Evolutionary conservation across 2,113 vertebrate genomes (phyloP).

Genomic region (Hyperopisus bebe): DNA sequence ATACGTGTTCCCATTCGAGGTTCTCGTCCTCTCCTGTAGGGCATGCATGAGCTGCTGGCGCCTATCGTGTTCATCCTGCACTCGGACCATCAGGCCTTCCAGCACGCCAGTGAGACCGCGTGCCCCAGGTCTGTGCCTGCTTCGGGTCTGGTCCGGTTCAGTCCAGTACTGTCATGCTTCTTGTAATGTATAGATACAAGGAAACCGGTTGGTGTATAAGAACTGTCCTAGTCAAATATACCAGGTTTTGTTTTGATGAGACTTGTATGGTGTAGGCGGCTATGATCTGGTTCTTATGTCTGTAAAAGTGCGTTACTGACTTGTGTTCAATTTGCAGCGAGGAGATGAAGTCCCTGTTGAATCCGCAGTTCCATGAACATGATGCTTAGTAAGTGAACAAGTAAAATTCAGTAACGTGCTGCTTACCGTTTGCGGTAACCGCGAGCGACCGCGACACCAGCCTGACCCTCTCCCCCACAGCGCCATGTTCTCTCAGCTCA

Average conservation of each 20-base stretch:
- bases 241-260: neutral
- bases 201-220: neutral
- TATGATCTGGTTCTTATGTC: neutral
- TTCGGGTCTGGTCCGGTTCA: neutral
- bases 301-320: neutral
- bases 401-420: neutral
- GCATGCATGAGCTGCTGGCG: constrained; percentile 95
- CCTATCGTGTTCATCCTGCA: constrained; percentile 92
- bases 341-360: constrained; percentile 87
- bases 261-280: neutral
- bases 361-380: constrained; percentile 87
- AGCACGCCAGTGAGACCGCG: constrained; percentile 89
- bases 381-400: constrained; percentile 88
- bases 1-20: neutral
- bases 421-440: neutral
- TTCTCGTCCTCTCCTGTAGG: constrained; percentile 53
- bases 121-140: constrained; percentile 73
- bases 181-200: neutral
- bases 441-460: neutral
- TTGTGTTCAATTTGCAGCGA: constrained; percentile 64
- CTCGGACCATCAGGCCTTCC: constrained; percentile 95
- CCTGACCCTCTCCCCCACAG: constrained; percentile 31
- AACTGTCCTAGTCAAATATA: neutral
- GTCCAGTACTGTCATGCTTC: neutral
- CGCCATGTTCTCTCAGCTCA: constrained; percentile 66